Percentiles rank a stretch among this genome's conserved stretches.
Evolutionary conservation across 2,888 invertebrate genomes (phyloP).

Genomic region (Archips xylosteana): DNA sequence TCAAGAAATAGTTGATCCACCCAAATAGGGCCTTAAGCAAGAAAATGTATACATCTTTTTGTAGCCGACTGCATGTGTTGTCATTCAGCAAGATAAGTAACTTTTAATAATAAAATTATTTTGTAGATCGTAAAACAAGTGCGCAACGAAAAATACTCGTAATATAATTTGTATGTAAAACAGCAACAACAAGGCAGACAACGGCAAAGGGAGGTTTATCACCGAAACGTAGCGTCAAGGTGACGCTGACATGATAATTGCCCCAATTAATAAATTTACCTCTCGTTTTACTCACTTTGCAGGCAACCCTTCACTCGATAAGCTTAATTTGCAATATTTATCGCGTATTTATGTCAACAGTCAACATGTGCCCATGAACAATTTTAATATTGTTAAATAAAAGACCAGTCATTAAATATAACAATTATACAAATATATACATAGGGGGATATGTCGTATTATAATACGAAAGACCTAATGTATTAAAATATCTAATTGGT

Average conservation of each 20-base stretch:
- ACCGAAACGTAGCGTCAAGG: conserved; percentile 57
- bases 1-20: too few species aligned
- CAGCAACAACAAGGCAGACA: not conserved
- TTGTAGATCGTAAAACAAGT: not conserved
- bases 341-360: not conserved
- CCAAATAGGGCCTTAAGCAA: too few species aligned
- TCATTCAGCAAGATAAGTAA: not conserved
- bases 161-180: not conserved
- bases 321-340: conserved; percentile 47
- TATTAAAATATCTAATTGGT: too few species aligned
- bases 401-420: not conserved
- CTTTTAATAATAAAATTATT: not conserved
- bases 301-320: conserved; percentile 58
- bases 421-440: too few species aligned
- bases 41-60: too few species aligned
- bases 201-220: conserved; percentile 1
- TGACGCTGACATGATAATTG: conserved; percentile 68
- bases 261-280: conserved; percentile 63
- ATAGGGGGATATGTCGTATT: too few species aligned
- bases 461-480: too few species aligned
- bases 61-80: not conserved
- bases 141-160: not conserved
- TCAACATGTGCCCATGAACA: not conserved
- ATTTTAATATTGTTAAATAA: not conserved
- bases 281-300: conserved; percentile 55